Evolutionary conservation across 2,797 vertebrate species (phyloP).

Genomic region (Pangasius larnaudii): DNA sequence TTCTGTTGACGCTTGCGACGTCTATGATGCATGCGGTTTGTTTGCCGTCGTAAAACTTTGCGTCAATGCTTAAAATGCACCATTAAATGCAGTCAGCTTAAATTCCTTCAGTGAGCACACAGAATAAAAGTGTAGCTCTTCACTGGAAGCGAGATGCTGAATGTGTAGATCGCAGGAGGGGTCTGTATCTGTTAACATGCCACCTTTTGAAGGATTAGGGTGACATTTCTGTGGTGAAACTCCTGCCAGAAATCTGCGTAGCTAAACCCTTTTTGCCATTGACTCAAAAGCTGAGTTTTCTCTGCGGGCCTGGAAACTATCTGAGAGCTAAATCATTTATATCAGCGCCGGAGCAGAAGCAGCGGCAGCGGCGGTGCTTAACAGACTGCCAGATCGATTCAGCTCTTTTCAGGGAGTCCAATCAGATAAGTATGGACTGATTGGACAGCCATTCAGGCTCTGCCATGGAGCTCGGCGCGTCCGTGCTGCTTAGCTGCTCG

Average conservation of each 20-base stretch:
- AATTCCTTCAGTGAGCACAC: neutral
- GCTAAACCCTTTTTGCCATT: neutral
- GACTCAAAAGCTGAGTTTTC: constrained; percentile 20
- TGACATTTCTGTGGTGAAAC: neutral
- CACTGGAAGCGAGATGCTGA: neutral
- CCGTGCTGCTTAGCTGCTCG: constrained; percentile 24
- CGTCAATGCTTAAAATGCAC: neutral
- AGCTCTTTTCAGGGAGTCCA: constrained; percentile 47
- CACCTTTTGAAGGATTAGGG: constrained; percentile 1
- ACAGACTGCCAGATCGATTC: constrained; percentile 57
- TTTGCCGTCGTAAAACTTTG: neutral
- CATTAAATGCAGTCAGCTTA: neutral
- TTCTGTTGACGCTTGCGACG: too few relatives aligned
- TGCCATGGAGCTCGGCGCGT: constrained; percentile 5
- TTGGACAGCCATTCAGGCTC: constrained; percentile 43
- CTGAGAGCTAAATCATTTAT: constrained; percentile 54
- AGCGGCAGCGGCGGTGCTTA: constrained; percentile 34
- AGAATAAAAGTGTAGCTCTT: neutral
- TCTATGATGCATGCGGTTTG: neutral
- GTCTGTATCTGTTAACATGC: neutral
- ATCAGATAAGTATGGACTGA: constrained; percentile 59
- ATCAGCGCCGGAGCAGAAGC: constrained; percentile 30
- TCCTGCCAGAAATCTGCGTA: neutral
- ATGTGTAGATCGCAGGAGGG: neutral
- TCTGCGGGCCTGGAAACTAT: constrained; percentile 47